Base-by-base conservation (phyloP, 2,113 vertebrate species). In the Bubalus kerabau region DNA sequence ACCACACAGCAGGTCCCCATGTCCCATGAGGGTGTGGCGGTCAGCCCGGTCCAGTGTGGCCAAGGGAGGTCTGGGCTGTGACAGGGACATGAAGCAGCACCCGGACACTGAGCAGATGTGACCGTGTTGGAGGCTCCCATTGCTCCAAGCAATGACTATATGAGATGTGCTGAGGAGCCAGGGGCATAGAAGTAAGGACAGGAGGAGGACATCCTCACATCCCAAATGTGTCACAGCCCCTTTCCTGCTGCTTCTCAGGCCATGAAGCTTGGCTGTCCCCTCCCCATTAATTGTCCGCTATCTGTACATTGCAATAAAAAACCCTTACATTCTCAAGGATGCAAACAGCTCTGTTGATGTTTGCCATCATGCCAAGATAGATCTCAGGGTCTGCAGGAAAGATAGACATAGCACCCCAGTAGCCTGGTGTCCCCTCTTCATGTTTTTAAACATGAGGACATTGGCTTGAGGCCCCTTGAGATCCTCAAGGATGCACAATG, bases 1-100 rank as follows among this genome's bases (percentile, higher is more conserved):
- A 36, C 1, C 17, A 36, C 8, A 67, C 32, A 67, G 64, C 0
- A 0, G 64, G 64, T 67, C 32, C 32, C 64, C 60, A 36, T 5
- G 16, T 11, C 17, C 32, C 32, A 10, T 21, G 64, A 32, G 0
- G 3, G 30, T 32, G 7, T 64, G 15, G 62, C 32, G 30, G 30
- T 64, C 62, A 64, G 62, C 30, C 30, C 14, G 1, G 15, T 3
- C 7, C 30, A 64, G 7, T 32, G 62, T 32, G 32, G 15, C 32
- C 62, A 17, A 64, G 14, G 14, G 60, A 16, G 62, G 62, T 64
- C 62, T 32, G 62, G 62, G 62, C 62, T 32, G 62, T 16, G 30
- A 16, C 30, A 64, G 30, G 15, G 62, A 64, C 30, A 64, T 3
- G 7, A 32, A 17, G 14, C 15, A 64, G 62, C 62, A 32, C 15